Evolutionary conservation across 2,113 vertebrate species (phyloP).

Genomic region (Coryphaenoides rupestris): DNA sequence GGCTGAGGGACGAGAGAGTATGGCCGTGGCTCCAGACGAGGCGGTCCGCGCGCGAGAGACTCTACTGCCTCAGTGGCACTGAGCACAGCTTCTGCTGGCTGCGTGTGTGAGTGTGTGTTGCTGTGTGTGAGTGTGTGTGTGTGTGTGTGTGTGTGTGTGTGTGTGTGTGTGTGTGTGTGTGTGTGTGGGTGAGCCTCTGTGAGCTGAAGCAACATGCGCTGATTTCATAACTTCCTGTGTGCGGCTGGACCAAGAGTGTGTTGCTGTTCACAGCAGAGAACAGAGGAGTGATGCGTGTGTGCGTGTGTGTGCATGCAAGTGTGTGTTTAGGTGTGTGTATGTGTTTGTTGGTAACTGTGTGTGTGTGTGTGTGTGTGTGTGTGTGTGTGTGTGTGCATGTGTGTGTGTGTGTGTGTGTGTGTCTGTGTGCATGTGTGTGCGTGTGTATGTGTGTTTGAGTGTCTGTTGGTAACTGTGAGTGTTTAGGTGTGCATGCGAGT

Average conservation of each 20-base stretch:
- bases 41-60: conserved; percentile 20
- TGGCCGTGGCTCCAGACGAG: conserved; percentile 44
- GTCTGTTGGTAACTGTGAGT: conserved; percentile 16
- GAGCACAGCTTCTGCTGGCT: conserved; percentile 46
- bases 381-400: conserved; percentile 22
- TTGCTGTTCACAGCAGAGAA: conserved; percentile 45
- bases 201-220: conserved; percentile 62
- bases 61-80: conserved; percentile 14
- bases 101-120: conserved; percentile 23
- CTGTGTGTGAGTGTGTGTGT: neutral
- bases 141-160: conserved; percentile 34
- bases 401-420: conserved; percentile 24
- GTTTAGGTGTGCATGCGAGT: conserved; percentile 21
- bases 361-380: conserved; percentile 25
- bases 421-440: conserved; percentile 25
- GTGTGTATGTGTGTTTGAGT: conserved; percentile 25
- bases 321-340: conserved; percentile 22
- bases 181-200: conserved; percentile 37
- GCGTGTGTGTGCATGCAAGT: conserved; percentile 15
- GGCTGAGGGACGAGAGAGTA: conserved; percentile 32
- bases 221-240: conserved; percentile 76
- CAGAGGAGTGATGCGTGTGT: conserved; percentile 3
- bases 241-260: conserved; percentile 60
- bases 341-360: conserved; percentile 24
- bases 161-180: conserved; percentile 35